A percentile compares a stretch with the other conserved stretches of the same genome.
Evolutionary conservation across 2,888 invertebrate genomes (phyloP).

Genomic region (Zootermopsis nevadensis): DNA sequence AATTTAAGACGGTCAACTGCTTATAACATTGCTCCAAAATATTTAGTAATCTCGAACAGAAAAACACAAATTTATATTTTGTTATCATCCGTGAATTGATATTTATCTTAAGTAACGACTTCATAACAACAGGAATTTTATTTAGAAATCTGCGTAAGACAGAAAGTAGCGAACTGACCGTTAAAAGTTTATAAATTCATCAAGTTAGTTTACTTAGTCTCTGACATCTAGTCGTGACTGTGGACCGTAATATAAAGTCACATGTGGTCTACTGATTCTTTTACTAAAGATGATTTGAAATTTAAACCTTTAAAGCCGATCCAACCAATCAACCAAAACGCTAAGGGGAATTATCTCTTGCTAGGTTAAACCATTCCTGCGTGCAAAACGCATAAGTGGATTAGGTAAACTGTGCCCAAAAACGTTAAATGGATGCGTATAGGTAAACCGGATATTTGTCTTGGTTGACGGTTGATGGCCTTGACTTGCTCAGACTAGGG

Average conservation of each 20-base stretch:
- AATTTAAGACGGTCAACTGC: not conserved
- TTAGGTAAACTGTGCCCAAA: no score
- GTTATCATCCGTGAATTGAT: not conserved
- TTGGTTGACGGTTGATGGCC: no score
- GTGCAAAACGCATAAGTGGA: no score
- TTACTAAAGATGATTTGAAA: no score
- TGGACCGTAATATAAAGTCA: not conserved
- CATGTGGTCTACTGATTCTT: not conserved
- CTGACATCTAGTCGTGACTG: not conserved
- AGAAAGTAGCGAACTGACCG: not conserved
- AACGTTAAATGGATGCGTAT: no score
- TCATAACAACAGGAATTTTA: not conserved
- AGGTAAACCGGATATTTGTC: no score
- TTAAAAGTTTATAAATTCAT: not conserved
- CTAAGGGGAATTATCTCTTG: no score
- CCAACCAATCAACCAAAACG: no score
- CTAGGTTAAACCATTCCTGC: no score
- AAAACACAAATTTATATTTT: not conserved
- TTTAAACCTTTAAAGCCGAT: no score
- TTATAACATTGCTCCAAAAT: slow-evolving; percentile 12
- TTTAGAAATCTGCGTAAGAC: not conserved
- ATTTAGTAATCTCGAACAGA: not conserved
- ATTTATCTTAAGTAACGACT: not conserved
- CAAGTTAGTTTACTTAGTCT: not conserved
- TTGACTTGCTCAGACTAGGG: no score